Conservation (phyloP, 2,888 invertebrate genomes). For the Notodonta ziczac region DNA sequence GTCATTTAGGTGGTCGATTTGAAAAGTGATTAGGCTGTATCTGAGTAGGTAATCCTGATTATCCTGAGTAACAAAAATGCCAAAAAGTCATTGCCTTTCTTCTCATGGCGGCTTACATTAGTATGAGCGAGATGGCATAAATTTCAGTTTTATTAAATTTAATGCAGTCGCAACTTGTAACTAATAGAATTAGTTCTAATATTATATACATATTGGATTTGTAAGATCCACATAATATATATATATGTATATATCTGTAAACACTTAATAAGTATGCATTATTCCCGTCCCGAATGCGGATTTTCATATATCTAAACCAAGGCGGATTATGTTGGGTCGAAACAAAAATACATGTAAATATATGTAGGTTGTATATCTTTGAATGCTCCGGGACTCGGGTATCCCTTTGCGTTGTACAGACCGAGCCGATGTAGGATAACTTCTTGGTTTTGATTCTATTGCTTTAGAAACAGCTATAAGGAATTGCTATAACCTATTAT, state of each 20-base stretch:
- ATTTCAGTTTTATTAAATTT: no score
- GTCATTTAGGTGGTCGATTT: background rate
- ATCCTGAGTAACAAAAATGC: no score
- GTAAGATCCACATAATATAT: slow-evolving; percentile 29
- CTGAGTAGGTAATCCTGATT: no score
- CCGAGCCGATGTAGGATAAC: background rate
- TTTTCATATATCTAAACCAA: slow-evolving; percentile 29
- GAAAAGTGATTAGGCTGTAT: no score
- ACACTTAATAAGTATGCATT: slow-evolving; percentile 27
- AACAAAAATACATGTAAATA: slow-evolving; percentile 34
- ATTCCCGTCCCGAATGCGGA: slow-evolving; percentile 28
- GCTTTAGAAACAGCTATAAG: no score
- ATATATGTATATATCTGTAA: slow-evolving; percentile 33
- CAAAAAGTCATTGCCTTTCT: no score
- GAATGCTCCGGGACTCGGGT: background rate
- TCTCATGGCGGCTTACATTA: no score
- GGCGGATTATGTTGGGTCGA: slow-evolving; percentile 15
- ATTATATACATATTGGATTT: slow-evolving; percentile 13
- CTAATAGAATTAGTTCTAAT: no score
- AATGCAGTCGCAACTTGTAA: no score
- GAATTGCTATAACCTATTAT: no score
- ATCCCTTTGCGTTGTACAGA: background rate
- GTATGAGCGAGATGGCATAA: no score
- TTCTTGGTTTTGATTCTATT: background rate
- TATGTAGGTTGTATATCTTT: slow-evolving; percentile 18